Conservation (phyloP, 2,888 invertebrate species). For the Leptinotarsa peninsularis region DNA sequence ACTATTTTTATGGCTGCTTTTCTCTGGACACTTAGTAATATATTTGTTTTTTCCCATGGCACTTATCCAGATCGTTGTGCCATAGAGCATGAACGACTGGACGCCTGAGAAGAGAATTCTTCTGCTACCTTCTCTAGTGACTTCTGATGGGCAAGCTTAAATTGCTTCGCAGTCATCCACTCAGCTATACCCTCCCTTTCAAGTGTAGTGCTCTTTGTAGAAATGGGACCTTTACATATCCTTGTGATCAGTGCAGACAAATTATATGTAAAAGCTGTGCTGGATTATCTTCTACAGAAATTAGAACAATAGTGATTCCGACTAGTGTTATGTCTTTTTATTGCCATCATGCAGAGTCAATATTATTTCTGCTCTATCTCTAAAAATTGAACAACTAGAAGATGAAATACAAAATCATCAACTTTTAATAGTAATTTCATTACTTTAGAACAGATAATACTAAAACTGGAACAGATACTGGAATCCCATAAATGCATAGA, state of each 20-base stretch:
- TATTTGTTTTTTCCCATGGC: no score
- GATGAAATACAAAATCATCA: no score
- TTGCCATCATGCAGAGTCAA: background rate
- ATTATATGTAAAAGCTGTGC: slow-evolving; percentile 1
- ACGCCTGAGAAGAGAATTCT: no score
- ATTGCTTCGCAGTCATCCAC: no score
- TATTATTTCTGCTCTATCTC: background rate
- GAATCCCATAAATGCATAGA: background rate
- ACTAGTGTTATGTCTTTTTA: slow-evolving; percentile 1
- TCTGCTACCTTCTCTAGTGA: no score
- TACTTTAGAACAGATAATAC: slow-evolving; percentile 7
- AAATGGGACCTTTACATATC: background rate
- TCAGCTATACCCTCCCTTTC: background rate
- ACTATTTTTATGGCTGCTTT: no score
- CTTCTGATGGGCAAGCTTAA: no score
- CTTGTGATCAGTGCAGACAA: slow-evolving; percentile 5
- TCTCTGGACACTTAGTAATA: no score
- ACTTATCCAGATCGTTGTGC: no score
- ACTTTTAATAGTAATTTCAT: background rate
- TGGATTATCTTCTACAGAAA: background rate
- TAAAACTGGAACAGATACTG: slow-evolving; percentile 4
- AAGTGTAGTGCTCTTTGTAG: background rate
- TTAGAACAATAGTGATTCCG: slow-evolving; percentile 7
- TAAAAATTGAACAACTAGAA: background rate
- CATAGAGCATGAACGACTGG: no score